phyloP scores from a whole-genome alignment of 2,888 invertebrate genomes.

The Icerya purchasi region DNA sequence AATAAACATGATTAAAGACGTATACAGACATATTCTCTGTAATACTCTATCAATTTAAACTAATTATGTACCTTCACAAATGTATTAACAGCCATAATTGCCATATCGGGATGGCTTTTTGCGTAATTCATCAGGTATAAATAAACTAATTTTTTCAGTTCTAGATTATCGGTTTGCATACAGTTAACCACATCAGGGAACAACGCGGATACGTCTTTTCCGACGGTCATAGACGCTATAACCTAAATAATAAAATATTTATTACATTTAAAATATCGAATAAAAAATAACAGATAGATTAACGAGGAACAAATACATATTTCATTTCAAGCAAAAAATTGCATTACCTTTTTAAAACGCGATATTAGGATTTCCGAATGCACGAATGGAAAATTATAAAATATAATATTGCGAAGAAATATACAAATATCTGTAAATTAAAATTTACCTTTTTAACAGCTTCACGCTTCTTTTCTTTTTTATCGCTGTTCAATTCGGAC shows the following conservation, averaged over 20 bases:
- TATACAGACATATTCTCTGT: too few species aligned
- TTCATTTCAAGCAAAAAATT: too few species aligned
- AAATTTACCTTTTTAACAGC: slow-evolving; percentile 86
- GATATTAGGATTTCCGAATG: too few species aligned
- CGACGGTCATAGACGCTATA: slow-evolving; percentile 99
- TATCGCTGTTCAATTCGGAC: slow-evolving; percentile 96
- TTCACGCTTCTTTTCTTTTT: slow-evolving; percentile 98
- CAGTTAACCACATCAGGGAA: slow-evolving; percentile 99
- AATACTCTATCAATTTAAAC: too few species aligned
- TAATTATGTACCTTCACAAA: slow-evolving; percentile 87
- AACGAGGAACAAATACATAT: neutral
- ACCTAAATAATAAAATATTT: slow-evolving; percentile 38
- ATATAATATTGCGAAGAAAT: neutral
- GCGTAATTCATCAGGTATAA: slow-evolving; percentile 99
- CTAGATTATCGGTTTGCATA: slow-evolving; percentile 99
- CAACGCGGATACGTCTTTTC: slow-evolving; percentile 94
- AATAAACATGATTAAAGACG: too few species aligned
- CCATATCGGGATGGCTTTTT: slow-evolving; percentile 98
- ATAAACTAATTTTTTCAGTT: slow-evolving; percentile 94
- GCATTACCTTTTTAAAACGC: too few species aligned
- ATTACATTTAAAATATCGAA: too few species aligned
- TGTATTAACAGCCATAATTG: slow-evolving; percentile 99
- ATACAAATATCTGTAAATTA: slow-evolving; percentile 1
- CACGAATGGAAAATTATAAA: too few species aligned
- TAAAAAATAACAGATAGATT: neutral